Base-by-base conservation (phyloP, 1,140 invertebrate genomes). In the Chironomus striatipennis region DNA sequence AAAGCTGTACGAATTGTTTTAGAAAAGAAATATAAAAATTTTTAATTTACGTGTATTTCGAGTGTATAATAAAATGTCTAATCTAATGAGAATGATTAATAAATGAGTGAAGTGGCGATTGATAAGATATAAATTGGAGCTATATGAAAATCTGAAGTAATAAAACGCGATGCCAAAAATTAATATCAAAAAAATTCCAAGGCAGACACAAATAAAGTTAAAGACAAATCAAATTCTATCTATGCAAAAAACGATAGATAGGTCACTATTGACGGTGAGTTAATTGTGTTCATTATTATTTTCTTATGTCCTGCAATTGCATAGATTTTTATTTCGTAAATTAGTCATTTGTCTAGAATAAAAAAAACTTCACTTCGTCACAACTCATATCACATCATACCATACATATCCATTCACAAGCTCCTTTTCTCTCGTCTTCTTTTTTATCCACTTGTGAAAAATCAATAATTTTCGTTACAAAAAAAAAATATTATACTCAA, bases 231-330 rank as follows among this genome's bases (percentile, higher is more conserved):
- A 70, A 70, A 18, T 70, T 20, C 17, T 70, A 18, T 70, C 65
- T 10, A 70, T 70, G 65, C 65, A 70, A 70, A 70, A 70, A 21
- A 20, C 65, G n/a, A 70, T 70, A 18, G 65, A 70, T 17, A 70
- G 65, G 18, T 70, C 65, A 10, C 18, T 70, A 20, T n/a, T 57
- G 12, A 70, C 65, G 10, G 65, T 70, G 18, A 70, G 65, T 70
- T 15, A 0, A 34, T 34, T 2, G 1, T 34, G 5, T 34, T 70
- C 2, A 70, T 67, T 7, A 70, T 70, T 21, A 70, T 18, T 7
- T 21, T 20, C 4, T 18, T 70, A 70, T 18, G 65, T 57, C 9
- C 12, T 34, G 24, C 47, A 57, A 57, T 57, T 57, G n/a, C 10
- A 57, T 57, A 10, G n/a, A 57, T 10, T n/a, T n/a, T 10, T 57